A percentile compares a stretch with the other conserved stretches of the same genome.
These are phyloP conservation scores for Scartelaos histophorus DNA, from an alignment of 2,113 vertebrate genomes.

Conservation along the genomic window DNA sequence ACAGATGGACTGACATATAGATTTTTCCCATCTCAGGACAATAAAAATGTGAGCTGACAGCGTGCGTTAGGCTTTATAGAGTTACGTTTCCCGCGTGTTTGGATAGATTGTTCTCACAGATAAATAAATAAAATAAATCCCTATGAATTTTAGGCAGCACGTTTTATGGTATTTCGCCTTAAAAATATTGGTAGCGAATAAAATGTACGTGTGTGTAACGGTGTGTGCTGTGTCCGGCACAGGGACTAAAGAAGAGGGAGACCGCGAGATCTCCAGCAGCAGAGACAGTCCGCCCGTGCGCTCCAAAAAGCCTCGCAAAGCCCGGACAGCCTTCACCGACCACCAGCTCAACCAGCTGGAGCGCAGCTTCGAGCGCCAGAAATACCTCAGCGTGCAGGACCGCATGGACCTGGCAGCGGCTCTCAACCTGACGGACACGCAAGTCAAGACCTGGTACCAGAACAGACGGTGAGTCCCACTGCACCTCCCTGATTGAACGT, in stretches of 20 bases:
- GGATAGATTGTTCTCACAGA: neutral
- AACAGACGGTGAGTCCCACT: slow-evolving; percentile 79
- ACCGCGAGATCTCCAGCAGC: slow-evolving; percentile 96
- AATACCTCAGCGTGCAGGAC: slow-evolving; percentile 98
- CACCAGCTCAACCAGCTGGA: slow-evolving; percentile 98
- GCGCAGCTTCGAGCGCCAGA: slow-evolving; percentile 96
- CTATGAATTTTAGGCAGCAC: slow-evolving; percentile 4
- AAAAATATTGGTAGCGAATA: neutral
- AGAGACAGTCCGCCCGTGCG: slow-evolving; percentile 93
- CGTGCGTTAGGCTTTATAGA: slow-evolving; percentile 43
- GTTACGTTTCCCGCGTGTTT: slow-evolving; percentile 7
- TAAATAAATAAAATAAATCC: neutral
- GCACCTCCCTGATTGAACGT: neutral
- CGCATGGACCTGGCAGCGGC: slow-evolving; percentile 97
- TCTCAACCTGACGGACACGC: slow-evolving; percentile 93
- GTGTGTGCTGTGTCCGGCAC: neutral
- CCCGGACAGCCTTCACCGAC: slow-evolving; percentile 95
- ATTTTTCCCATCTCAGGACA: slow-evolving; percentile 82
- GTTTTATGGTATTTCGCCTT: neutral
- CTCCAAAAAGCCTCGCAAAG: slow-evolving; percentile 96
- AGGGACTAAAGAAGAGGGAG: slow-evolving; percentile 95
- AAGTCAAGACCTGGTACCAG: slow-evolving; percentile 97
- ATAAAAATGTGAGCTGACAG: slow-evolving; percentile 72
- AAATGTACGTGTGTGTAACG: neutral
- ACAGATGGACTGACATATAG: slow-evolving; percentile 91